phyloP scores from a whole-genome alignment of 1,140 invertebrate species.

The Microplitis mediator region DNA sequence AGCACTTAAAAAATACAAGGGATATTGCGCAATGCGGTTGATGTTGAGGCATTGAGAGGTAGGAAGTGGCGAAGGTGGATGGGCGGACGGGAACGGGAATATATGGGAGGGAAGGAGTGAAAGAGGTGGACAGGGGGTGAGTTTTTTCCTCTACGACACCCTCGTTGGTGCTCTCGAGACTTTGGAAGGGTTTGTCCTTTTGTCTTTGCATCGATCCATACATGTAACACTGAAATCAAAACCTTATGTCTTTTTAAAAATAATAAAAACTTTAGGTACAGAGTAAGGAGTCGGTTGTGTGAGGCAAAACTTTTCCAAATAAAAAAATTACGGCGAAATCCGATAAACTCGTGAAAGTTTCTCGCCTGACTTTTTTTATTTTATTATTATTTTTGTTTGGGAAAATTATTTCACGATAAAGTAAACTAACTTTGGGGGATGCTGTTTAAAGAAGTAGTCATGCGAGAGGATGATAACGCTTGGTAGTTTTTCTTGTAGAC shows the following conservation, averaged over 20 bases:
- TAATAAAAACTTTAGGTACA: too few relatives aligned
- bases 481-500: background rate
- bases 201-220: background rate
- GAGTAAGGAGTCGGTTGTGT: too few relatives aligned
- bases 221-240: constrained; percentile 4
- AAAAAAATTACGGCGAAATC: too few relatives aligned
- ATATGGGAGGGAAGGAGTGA: background rate
- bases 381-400: background rate
- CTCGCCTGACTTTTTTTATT: background rate
- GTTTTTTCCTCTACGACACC: constrained; percentile 1
- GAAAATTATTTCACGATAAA: background rate
- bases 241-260: background rate
- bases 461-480: constrained; percentile 13
- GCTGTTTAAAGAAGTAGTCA: constrained; percentile 2
- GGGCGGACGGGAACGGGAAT: background rate
- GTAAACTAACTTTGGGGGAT: background rate
- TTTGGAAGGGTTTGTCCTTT: background rate
- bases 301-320: too few relatives aligned
- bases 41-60: background rate
- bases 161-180: background rate
- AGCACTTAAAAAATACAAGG: background rate
- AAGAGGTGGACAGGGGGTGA: background rate
- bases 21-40: too few relatives aligned
- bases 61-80: background rate
- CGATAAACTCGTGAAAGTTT: too few relatives aligned